phyloP scores from a whole-genome alignment of 2,888 invertebrate species.

The Myopa tessellatipennis region DNA sequence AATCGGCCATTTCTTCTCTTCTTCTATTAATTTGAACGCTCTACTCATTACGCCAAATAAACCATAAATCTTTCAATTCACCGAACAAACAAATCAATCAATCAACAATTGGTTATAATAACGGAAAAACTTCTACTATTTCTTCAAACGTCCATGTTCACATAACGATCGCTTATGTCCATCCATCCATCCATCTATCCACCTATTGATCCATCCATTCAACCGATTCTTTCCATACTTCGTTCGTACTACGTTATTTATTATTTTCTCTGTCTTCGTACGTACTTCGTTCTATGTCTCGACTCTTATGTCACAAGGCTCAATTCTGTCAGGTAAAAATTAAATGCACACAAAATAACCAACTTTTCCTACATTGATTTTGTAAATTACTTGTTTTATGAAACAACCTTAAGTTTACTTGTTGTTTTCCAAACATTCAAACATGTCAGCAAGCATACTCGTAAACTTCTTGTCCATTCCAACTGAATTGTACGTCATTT shows the following conservation, averaged over 20 bases:
- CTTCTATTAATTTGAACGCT: constrained; percentile 13
- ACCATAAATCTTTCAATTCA: constrained; percentile 27
- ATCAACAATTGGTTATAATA: neutral
- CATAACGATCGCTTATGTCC: too few relatives aligned
- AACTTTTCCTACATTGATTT: constrained; percentile 21
- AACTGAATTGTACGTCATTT: too few relatives aligned
- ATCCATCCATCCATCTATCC: neutral
- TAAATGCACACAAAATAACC: constrained; percentile 35
- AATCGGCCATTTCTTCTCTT: neutral
- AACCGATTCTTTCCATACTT: constrained; percentile 20
- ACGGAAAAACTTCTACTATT: too few relatives aligned
- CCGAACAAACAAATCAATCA: constrained; percentile 13
- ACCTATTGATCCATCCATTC: constrained; percentile 12
- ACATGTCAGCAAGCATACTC: neutral
- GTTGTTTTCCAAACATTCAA: constrained; percentile 32
- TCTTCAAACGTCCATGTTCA: too few relatives aligned
- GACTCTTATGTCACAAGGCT: constrained; percentile 57
- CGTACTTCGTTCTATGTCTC: constrained; percentile 32
- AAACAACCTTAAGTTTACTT: constrained; percentile 30
- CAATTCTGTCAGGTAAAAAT: constrained; percentile 69
- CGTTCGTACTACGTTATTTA: constrained; percentile 23
- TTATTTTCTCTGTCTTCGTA: constrained; percentile 36
- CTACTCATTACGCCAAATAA: constrained; percentile 5
- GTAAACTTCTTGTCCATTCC: too few relatives aligned
- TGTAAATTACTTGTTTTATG: constrained; percentile 19